Evolutionary conservation across 2,797 vertebrate species (phyloP), one percentile per base, ranked within the genome.

Genomic region (Bryconaethiops microstoma): DNA sequence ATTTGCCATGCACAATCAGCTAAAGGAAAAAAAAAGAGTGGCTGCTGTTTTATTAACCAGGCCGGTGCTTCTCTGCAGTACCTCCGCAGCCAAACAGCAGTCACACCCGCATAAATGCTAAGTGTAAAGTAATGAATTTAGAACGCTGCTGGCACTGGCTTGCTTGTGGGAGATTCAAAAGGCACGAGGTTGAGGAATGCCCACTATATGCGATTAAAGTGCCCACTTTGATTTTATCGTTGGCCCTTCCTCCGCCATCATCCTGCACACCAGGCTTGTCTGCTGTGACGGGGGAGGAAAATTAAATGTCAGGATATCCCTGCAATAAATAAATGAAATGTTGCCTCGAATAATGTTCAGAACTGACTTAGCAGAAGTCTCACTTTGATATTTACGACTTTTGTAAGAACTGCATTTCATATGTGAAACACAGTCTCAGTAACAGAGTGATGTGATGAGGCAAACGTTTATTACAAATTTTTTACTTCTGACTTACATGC

Each of bases 161-260:
- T 82, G 71, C 80, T 86, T 79, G 83, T 70, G 59, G 70, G 50
- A 86, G 82, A 89, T 71, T 82, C 83, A 74, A 82, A 70, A 83
- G 79, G 84, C 77, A 54, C 80, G 87, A 91, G 82, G 82, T 76
- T 84, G 89, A 92, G 90, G 87, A 91, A 89, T 80, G 68, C 86
- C 88, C 83, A 84, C 78, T 87, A 78, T 81, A 84, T 91, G 88
- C 83, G 88, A 92, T 91, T 91, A 92, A 88, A 88, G 86, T 82
- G 78, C 69, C 78, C 76, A 83, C 77, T 77, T 80, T 72, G 73
- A 87, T 84, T 83, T 85, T 71, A 89, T 17, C 65, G 42, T n/a
- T 45, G 76, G 79, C 74, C 82, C 82, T 85, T 67, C 1, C 55
- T 83, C 81, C 55, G 54, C 72, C 82, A 87, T 76, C 50, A 67